A percentile compares a stretch with the other conserved stretches of the same genome.
phyloP scores from a whole-genome alignment of 2,888 invertebrate species.

The Agrypnus murinus region DNA sequence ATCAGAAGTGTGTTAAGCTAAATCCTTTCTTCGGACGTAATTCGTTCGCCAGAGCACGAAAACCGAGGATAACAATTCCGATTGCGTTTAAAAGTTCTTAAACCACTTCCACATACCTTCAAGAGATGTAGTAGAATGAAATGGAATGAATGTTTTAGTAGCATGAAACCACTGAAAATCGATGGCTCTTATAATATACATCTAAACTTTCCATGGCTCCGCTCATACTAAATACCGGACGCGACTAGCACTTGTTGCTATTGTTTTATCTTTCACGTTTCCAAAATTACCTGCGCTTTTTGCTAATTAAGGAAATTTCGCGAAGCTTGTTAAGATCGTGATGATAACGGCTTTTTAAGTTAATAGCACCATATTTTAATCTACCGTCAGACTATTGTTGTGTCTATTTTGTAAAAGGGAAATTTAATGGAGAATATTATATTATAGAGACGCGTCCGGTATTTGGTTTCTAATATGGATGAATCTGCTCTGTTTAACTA shows the following conservation, averaged over 20 bases:
- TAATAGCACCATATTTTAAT: slow-evolving; percentile 22
- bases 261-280: slow-evolving; percentile 32
- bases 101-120: slow-evolving; percentile 34
- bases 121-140: slow-evolving; percentile 29
- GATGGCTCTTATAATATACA: slow-evolving; percentile 34
- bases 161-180: slow-evolving; percentile 50
- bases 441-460: slow-evolving; percentile 24
- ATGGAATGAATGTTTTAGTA: slow-evolving; percentile 52
- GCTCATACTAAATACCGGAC: slow-evolving; percentile 49
- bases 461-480: slow-evolving; percentile 39
- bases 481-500: slow-evolving; percentile 47
- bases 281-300: slow-evolving; percentile 36
- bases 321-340: slow-evolving; percentile 34
- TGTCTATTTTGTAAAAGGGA: background rate
- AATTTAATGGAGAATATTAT: background rate
- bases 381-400: background rate
- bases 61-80: background rate
- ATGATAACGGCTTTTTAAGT: slow-evolving; percentile 30
- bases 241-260: slow-evolving; percentile 54
- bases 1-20: no score
- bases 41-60: slow-evolving; percentile 3
- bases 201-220: slow-evolving; percentile 47
- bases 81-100: background rate
- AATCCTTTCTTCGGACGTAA: background rate
- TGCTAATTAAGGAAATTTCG: slow-evolving; percentile 45